Evolutionary conservation across 1,140 invertebrate species (phyloP).

Genomic region (Drosophila ananassae): DNA sequence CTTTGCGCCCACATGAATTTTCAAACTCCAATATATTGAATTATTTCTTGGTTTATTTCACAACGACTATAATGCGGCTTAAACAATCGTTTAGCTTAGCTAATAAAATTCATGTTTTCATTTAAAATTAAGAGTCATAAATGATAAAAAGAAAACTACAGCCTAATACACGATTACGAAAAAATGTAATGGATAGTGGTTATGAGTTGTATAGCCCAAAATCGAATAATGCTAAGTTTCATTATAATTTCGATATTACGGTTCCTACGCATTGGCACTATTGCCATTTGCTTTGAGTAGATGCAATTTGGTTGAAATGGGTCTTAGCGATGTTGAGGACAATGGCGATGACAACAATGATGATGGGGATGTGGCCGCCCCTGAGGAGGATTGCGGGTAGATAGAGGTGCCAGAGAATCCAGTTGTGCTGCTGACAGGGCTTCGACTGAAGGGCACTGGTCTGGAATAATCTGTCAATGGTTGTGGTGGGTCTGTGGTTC

Average conservation of each 20-base stretch:
- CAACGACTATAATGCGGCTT: constrained; percentile 78
- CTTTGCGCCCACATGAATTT: no score
- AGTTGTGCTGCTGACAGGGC: constrained; percentile 22
- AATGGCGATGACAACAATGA: constrained; percentile 43
- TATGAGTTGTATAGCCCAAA: constrained; percentile 58
- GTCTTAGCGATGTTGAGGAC: constrained; percentile 64
- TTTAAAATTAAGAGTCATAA: constrained; percentile 74
- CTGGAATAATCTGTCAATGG: constrained; percentile 48
- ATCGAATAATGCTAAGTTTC: constrained; percentile 47
- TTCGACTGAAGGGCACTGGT: constrained; percentile 34
- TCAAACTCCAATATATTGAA: background rate
- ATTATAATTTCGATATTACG: constrained; percentile 70
- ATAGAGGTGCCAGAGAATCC: constrained; percentile 12
- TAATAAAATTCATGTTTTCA: constrained; percentile 62
- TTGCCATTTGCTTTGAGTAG: constrained; percentile 56
- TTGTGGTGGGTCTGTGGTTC: constrained; percentile 45
- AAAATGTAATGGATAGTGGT: constrained; percentile 40
- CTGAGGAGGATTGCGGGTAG: constrained; percentile 23
- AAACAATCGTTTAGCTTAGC: constrained; percentile 68
- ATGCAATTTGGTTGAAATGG: constrained; percentile 80
- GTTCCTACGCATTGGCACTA: constrained; percentile 34
- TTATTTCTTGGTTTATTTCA: constrained; percentile 67
- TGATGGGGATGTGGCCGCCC: constrained; percentile 9
- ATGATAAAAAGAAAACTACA: constrained; percentile 52
- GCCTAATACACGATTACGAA: constrained; percentile 63